phyloP scores from a whole-genome alignment of 2,888 invertebrate genomes.

The Mythimna lalbum region DNA sequence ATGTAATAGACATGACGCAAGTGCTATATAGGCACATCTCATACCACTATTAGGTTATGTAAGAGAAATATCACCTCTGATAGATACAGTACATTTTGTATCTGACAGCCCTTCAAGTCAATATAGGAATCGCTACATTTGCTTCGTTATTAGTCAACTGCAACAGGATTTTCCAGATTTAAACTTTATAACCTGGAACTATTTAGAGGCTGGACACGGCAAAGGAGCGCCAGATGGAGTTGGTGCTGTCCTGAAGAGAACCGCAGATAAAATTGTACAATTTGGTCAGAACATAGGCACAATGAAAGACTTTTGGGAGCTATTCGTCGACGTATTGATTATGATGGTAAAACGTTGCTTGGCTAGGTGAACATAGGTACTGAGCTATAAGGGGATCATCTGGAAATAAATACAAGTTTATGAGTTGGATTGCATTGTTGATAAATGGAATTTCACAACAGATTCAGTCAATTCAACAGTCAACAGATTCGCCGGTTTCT shows the following conservation, averaged over 20 bases:
- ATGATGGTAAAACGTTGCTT: too few species aligned
- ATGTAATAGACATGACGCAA: slow-evolving; percentile 45
- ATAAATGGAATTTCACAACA: too few species aligned
- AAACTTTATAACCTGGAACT: background rate
- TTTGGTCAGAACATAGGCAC: too few species aligned
- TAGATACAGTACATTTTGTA: slow-evolving; percentile 46
- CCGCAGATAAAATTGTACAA: too few species aligned
- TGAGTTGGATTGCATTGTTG: too few species aligned
- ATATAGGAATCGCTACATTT: slow-evolving; percentile 49
- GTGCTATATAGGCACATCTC: slow-evolving; percentile 51
- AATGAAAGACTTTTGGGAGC: too few species aligned
- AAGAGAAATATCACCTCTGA: slow-evolving; percentile 23
- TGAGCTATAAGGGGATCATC: too few species aligned
- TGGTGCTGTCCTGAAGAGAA: slow-evolving; percentile 2
- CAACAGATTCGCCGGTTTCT: too few species aligned
- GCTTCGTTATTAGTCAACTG: slow-evolving; percentile 23
- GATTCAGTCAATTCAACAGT: too few species aligned
- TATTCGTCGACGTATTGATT: too few species aligned
- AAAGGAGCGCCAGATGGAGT: slow-evolving; percentile 9
- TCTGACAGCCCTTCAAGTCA: slow-evolving; percentile 27
- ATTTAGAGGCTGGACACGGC: background rate
- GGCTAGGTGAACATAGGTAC: too few species aligned
- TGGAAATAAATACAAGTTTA: too few species aligned
- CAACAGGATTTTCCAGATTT: slow-evolving; percentile 2
- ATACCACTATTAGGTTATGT: slow-evolving; percentile 35